Evolutionary conservation across 2,888 invertebrate genomes (phyloP).

Genomic region (Hirudinaria manillensis): DNA sequence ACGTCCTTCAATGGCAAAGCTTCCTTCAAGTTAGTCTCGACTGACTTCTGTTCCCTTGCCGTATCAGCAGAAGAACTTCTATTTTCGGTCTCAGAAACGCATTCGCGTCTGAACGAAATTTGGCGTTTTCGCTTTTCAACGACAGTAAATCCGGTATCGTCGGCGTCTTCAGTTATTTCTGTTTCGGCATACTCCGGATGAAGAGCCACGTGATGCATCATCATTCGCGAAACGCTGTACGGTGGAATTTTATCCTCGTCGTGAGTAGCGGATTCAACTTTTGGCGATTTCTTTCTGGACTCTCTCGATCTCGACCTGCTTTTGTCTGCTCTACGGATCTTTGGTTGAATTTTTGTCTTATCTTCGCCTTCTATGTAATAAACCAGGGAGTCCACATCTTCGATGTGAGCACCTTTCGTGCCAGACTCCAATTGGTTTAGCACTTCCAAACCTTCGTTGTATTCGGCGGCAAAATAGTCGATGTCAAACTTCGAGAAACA

Average conservation of each 20-base stretch:
- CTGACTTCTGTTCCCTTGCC: background rate
- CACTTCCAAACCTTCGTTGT: background rate
- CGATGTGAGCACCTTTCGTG: background rate
- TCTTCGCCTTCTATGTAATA: background rate
- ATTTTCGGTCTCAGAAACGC: background rate
- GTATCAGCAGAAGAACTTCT: background rate
- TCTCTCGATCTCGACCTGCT: background rate
- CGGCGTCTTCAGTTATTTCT: background rate
- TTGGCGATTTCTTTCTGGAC: background rate
- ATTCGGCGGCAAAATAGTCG: too few relatives aligned
- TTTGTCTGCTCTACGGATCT: background rate
- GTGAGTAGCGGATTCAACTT: background rate
- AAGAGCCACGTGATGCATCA: slow-evolving; percentile 4
- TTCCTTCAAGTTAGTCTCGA: too few relatives aligned
- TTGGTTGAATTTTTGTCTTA: background rate
- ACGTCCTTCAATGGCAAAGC: too few relatives aligned
- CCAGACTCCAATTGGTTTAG: background rate
- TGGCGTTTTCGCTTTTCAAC: slow-evolving; percentile 13
- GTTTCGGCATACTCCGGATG: background rate
- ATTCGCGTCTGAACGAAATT: slow-evolving; percentile 1
- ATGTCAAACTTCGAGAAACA: too few relatives aligned
- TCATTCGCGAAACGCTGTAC: background rate
- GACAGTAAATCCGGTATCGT: slow-evolving; percentile 20
- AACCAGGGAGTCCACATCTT: slow-evolving; percentile 18
- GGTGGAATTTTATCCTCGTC: background rate